Evolutionary conservation across 2,888 invertebrate genomes (phyloP), one percentile per base, ranked within the genome.

Genomic region (Bhutanitis thaidina): DNA sequence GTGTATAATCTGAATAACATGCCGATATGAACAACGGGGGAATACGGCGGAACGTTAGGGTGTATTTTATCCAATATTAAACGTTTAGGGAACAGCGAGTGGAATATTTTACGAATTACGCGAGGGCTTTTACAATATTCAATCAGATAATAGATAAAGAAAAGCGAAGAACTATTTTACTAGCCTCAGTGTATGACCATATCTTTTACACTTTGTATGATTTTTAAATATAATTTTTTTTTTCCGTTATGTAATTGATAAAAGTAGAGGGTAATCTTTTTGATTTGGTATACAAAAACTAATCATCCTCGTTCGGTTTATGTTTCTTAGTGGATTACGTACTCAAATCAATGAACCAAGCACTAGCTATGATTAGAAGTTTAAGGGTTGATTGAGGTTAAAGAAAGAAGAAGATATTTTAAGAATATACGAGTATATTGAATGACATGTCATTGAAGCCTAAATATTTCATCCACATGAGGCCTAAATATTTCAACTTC

Each of bases 1-100:
- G 86, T 89, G 88, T 88, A 83, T 88, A 88, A 87, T 89, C 86
- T 85, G 84, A 87, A 88, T 88, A 89, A 88, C 89, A 89, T 89
- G 87, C 82, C 85, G 80, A 89, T 88, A 89, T 89, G 88, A 88
- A 86, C 87, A 85, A 81, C 88, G 85, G 83, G 85, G 87, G 87
- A 86, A 81, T 81, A 81, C 74, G 71, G 64, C 62, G 71, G 69
- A 75, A 80, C 85, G 80, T 71, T 73, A 75, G 80, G 80, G 86
- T 78, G 79, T 87, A 85, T 83, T 87, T 84, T 87, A 88, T 85
- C 83, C 86, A 78, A 88, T 89, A 89, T 89, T 88, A 88, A 89
- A 85, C 87, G 86, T 78, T 85, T 76, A 71, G 77, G 80, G 81
- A 77, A 74, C 81, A 71, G 69, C 73, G 71, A 73, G 68, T 63